Base-by-base conservation (phyloP, 2,113 vertebrate genomes). In the Mungos mungo region DNA sequence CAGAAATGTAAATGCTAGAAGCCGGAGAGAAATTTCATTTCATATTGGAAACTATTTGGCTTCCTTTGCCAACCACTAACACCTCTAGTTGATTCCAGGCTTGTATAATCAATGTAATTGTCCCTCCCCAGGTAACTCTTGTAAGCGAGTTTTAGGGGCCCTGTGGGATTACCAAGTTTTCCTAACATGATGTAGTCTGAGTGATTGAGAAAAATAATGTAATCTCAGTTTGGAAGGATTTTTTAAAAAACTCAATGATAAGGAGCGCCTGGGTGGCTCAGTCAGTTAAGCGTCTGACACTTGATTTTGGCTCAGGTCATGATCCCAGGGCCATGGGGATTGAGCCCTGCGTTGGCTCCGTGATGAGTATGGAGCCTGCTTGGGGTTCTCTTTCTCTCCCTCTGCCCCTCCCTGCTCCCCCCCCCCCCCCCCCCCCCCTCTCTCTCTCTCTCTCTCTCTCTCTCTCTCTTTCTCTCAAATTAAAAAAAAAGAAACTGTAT, bases 1-100 rank as follows among this genome's bases (percentile, higher is more conserved):
- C 11, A 1, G 72, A 63, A 89, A 19, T 90, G 45, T 33, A 92
- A 97, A 93, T 76, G 3, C 76, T 89, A 60, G 54, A 93, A 89
- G 63, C 87, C 14, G 72, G 60, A 97, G 52, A 93, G 57, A 93
- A 97, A 92, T 83, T 92, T 93, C 96, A 96, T 57, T 13, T 93
- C 79, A 66, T 27, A 50, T 5, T 86, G 87, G 84, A 84, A 93
- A 95, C 92, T 38, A 15, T 31, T 68, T 85, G 16, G 25, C 50
- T 84, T 65, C 25, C 31, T 14, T 33, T 92, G 38, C 50, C 15
- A 15, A 7, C 15, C 81, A 25, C 8, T 74, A 4, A 10, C 25
- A 88, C 13, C 23, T 94, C 74, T 47, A 54, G 84, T 47, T 68
- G 69, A 74, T 41, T 84, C 50, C 52, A 90, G 45, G 41, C 50